Evolutionary conservation across 2,888 invertebrate genomes (phyloP).

Genomic region (Petrolisthes manimaculis): DNA sequence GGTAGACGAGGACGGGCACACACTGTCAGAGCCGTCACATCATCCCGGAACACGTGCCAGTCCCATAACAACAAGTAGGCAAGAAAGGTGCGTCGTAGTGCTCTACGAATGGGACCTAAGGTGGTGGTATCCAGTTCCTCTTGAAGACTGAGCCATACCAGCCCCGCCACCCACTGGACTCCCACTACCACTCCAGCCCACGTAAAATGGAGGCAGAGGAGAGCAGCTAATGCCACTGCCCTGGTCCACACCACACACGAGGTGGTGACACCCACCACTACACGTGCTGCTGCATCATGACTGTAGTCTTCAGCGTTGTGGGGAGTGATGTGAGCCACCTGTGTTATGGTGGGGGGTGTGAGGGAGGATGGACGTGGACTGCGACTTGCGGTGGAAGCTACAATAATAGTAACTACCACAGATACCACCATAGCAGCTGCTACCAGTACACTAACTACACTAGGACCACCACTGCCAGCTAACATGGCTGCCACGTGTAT

Average conservation of each 20-base stretch:
- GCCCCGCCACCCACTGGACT: conserved; percentile 56
- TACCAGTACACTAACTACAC: conserved; percentile 33
- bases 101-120: conserved; percentile 38
- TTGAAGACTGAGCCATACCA: conserved; percentile 60
- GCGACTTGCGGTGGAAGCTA: conserved; percentile 53
- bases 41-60: conserved; percentile 59
- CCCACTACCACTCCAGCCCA: conserved; percentile 54
- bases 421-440: conserved; percentile 55
- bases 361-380: conserved; percentile 53
- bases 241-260: conserved; percentile 61
- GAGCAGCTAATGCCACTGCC: conserved; percentile 60
- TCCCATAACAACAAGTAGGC: conserved; percentile 63
- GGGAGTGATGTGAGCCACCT: conserved; percentile 54
- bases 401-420: conserved; percentile 50
- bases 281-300: conserved; percentile 50
- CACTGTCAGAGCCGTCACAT: conserved; percentile 53
- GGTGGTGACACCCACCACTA: conserved; percentile 61
- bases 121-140: conserved; percentile 44
- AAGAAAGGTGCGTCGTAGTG: conserved; percentile 51
- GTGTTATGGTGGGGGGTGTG: conserved; percentile 59
- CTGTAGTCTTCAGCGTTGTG: conserved; percentile 41
- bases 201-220: conserved; percentile 50
- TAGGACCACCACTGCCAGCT: conserved; percentile 27
- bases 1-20: conserved; percentile 58
- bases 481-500: conserved; percentile 58